Conservation (phyloP, 2,888 invertebrate genomes). For the Scrobipalpa atriplicella region DNA sequence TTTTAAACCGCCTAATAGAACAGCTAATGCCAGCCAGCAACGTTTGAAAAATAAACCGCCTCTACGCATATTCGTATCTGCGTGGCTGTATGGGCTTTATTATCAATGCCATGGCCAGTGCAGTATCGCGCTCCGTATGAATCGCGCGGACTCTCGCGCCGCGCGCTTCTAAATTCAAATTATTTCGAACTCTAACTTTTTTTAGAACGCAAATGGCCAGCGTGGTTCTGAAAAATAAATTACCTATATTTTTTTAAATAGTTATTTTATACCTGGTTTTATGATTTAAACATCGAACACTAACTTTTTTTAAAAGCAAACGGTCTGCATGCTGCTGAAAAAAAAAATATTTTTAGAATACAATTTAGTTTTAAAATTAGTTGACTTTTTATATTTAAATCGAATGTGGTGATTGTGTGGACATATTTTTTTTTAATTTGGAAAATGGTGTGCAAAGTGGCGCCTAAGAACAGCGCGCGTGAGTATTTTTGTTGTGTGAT, state of each 20-base stretch:
- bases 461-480: constrained; percentile 60
- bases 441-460: constrained; percentile 69
- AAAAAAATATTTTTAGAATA: neutral
- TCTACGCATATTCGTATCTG: neutral
- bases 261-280: too few relatives aligned
- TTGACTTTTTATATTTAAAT: neutral
- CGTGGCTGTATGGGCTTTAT: constrained; percentile 14
- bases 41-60: neutral
- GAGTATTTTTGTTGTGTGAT: constrained; percentile 45
- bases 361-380: neutral
- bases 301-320: neutral
- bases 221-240: neutral
- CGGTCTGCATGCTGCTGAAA: neutral
- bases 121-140: neutral
- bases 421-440: neutral
- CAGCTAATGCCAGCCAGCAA: too few relatives aligned
- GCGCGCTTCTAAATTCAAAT: constrained; percentile 13
- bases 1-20: too few relatives aligned
- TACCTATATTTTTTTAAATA: neutral
- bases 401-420: neutral
- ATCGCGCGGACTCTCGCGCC: constrained; percentile 21
- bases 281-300: too few relatives aligned
- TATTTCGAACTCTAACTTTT: neutral
- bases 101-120: constrained; percentile 29
- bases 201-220: neutral